A percentile compares a stretch with the other conserved stretches of the same genome.
Evolutionary conservation across 2,113 vertebrate species (phyloP).

Genomic region (Zosterops hypoxanthus): DNA sequence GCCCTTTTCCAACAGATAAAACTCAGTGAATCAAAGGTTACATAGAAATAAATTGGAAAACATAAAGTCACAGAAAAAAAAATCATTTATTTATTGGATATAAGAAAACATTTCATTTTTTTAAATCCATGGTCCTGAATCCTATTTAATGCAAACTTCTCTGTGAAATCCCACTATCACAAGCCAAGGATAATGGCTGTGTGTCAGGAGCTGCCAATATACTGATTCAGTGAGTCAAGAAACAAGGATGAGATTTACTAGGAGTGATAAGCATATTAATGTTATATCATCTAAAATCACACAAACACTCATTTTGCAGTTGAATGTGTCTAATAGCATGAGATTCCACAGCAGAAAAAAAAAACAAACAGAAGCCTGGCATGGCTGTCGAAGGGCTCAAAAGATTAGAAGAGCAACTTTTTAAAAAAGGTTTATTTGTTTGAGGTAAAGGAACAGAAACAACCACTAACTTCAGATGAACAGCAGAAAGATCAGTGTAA

Average conservation of each 20-base stretch:
- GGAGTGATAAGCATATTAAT: not conserved
- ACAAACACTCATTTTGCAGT: not conserved
- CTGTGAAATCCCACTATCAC: not conserved
- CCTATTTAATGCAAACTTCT: not conserved
- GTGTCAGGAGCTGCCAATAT: not conserved
- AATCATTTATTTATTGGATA: not conserved
- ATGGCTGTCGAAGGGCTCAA: not conserved
- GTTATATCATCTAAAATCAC: not conserved
- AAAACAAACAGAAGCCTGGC: not conserved
- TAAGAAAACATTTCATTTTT: not conserved
- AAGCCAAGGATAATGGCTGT: conserved; percentile 9
- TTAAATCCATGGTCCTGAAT: not conserved
- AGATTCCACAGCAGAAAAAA: not conserved
- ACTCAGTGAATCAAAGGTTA: not conserved
- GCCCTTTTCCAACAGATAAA: not conserved
- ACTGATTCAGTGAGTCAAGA: conserved; percentile 9
- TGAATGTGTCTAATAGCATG: not conserved
- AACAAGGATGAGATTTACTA: not conserved
- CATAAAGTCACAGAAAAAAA: not conserved
- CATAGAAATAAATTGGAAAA: not conserved
- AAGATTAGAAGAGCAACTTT: not conserved
- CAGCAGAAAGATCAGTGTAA: not conserved
- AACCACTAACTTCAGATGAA: not conserved
- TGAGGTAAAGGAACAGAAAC: not conserved
- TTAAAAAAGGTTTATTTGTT: rapidly evolving